These are phyloP conservation scores for Sorex maritimensis DNA, from an alignment of 2,797 vertebrate species.

Conservation along the genomic window DNA sequence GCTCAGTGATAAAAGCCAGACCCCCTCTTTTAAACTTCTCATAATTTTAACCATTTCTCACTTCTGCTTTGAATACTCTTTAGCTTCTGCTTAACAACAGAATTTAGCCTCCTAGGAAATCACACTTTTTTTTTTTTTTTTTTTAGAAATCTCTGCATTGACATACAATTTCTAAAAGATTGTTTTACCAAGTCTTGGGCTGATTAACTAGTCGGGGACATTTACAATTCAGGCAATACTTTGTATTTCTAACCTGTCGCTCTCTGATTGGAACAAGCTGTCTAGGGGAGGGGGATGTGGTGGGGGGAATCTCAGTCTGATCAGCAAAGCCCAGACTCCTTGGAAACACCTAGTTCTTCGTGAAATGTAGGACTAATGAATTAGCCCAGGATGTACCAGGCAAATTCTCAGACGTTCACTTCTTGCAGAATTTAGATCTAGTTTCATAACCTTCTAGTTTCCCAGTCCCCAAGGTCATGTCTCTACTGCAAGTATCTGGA, in stretches of 20 bases:
- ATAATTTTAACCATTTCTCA: neutral
- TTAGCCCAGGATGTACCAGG: neutral
- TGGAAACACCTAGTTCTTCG: slow-evolving; percentile 30
- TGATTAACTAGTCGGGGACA: slow-evolving; percentile 11
- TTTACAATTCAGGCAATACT: slow-evolving; percentile 64
- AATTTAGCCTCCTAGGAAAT: slow-evolving; percentile 13
- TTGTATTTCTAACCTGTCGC: slow-evolving; percentile 50
- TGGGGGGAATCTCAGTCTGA: neutral
- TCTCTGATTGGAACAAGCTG: slow-evolving; percentile 36
- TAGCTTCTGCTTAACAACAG: neutral
- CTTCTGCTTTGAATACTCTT: neutral
- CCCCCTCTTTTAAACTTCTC: neutral
- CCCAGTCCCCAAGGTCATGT: neutral
- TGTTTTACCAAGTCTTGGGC: slow-evolving; percentile 59
- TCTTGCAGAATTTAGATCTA: slow-evolving; percentile 14
- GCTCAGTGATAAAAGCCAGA: neutral
- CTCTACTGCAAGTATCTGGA: neutral
- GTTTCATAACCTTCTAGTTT: slow-evolving; percentile 23
- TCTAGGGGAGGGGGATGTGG: no score
- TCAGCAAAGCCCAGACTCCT: neutral
- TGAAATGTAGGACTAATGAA: slow-evolving; percentile 62
- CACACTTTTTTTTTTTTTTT: neutral
- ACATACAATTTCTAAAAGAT: neutral
- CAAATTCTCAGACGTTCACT: neutral
- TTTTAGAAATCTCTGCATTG: slow-evolving; percentile 5